Percentiles rank a stretch among this genome's conserved stretches.
Conservation (phyloP, 2,888 invertebrate species). For the Melanostoma scalare region DNA sequence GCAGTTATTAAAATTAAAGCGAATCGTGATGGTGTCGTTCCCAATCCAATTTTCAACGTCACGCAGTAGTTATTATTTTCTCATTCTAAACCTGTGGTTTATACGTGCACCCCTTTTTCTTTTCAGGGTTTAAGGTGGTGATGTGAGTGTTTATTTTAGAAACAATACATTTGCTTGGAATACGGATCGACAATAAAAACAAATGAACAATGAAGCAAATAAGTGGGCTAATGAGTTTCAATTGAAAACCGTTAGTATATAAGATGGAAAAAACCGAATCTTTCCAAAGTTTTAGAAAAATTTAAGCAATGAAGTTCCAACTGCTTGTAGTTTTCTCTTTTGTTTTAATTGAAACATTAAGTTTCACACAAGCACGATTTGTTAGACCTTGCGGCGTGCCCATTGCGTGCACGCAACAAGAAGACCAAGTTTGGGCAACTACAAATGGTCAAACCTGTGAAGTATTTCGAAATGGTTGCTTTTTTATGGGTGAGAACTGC, state of each 20-base stretch:
- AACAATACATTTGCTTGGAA: too few relatives aligned
- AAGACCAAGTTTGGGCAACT: conserved; percentile 33
- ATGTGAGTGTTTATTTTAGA: too few relatives aligned
- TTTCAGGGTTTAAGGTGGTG: too few relatives aligned
- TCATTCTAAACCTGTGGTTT: too few relatives aligned
- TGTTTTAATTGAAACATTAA: not conserved
- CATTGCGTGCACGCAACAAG: conserved; percentile 32
- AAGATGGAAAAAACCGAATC: not conserved
- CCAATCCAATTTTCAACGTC: too few relatives aligned
- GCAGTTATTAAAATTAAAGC: too few relatives aligned
- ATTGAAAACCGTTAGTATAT: not conserved
- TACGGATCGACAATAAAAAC: too few relatives aligned
- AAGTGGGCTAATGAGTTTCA: too few relatives aligned
- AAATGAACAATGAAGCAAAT: too few relatives aligned
- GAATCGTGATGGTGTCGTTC: too few relatives aligned
- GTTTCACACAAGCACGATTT: not conserved
- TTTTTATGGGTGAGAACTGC: conserved; percentile 66
- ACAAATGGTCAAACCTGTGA: conserved; percentile 62
- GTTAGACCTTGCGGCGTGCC: not conserved
- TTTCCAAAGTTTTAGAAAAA: not conserved
- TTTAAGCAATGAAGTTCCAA: not conserved
- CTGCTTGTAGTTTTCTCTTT: not conserved
- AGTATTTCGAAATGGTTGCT: conserved; percentile 66
- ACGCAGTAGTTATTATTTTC: too few relatives aligned
- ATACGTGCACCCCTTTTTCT: too few relatives aligned